phyloP scores from a whole-genome alignment of 2,113 vertebrate species.

The Pachypanchax playfairii region DNA sequence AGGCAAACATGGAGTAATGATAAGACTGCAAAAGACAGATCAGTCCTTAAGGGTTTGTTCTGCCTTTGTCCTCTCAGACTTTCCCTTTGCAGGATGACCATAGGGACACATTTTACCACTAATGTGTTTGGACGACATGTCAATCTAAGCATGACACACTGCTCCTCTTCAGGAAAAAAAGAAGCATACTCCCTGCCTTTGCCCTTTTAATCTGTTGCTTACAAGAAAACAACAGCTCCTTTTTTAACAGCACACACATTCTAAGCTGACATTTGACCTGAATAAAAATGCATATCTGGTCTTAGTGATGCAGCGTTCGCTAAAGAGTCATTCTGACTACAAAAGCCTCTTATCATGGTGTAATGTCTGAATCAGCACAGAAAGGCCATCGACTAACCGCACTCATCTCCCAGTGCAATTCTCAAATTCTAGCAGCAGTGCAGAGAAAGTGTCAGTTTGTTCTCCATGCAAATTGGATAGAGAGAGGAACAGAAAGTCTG shows the following conservation, averaged over 20 bases:
- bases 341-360: constrained; percentile 46
- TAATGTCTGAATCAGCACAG: constrained; percentile 65
- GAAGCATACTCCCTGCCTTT: constrained; percentile 39
- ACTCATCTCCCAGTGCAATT: constrained; percentile 49
- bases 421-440: constrained; percentile 59
- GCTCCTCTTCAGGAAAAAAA: constrained; percentile 22
- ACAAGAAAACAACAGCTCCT: constrained; percentile 17
- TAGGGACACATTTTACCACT: constrained; percentile 40
- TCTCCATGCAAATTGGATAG: constrained; percentile 62
- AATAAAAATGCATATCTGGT: constrained; percentile 61
- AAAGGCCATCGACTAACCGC: constrained; percentile 64
- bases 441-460: constrained; percentile 67
- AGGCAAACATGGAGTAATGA: constrained; percentile 12
- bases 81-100: constrained; percentile 22
- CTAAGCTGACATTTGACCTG: constrained; percentile 62
- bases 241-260: constrained; percentile 15
- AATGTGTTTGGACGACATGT: constrained; percentile 59
- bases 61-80: constrained; percentile 46
- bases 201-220: constrained; percentile 28
- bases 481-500: constrained; percentile 24
- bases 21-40: constrained; percentile 35
- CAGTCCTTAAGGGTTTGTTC: constrained; percentile 22
- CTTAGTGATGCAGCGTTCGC: constrained; percentile 36
- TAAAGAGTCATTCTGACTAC: constrained; percentile 46
- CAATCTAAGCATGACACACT: constrained; percentile 50